Conservation (phyloP, 2,797 vertebrate species). For the Manis crassicaudata region DNA sequence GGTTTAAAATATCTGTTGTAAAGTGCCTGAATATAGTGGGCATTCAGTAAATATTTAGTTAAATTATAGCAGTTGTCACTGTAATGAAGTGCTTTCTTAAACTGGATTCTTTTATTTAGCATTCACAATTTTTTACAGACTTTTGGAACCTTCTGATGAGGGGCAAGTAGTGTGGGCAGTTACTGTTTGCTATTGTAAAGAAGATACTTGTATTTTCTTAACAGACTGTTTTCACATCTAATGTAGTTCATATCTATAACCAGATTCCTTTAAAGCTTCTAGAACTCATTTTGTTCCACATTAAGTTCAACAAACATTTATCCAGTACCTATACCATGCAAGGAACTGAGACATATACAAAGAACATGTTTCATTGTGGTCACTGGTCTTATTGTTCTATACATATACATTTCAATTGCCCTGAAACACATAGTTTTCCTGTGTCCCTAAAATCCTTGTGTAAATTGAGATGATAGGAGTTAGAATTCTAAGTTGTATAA, state of each 20-base stretch:
- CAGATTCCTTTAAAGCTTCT: not conserved
- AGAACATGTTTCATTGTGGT: not conserved
- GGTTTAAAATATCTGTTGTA: not conserved
- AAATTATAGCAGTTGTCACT: not conserved
- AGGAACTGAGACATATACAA: not conserved
- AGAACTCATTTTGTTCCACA: not conserved
- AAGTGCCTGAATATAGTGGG: not conserved
- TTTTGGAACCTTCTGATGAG: not conserved
- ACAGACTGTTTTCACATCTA: not conserved
- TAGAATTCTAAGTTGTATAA: not conserved
- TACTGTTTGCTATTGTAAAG: not conserved
- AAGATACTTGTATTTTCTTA: conserved; percentile 8
- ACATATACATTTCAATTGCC: not conserved
- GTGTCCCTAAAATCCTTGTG: not conserved
- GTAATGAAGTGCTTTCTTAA: not conserved
- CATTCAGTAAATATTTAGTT: not conserved
- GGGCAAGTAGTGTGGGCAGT: not conserved
- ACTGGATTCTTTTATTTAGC: not conserved
- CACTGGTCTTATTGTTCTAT: not conserved
- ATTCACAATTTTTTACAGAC: not conserved
- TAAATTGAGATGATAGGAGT: not conserved
- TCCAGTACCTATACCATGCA: not conserved
- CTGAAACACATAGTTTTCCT: too few relatives aligned
- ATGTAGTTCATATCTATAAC: not conserved
- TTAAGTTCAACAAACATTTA: not conserved